Evolutionary conservation across 2,888 invertebrate species (phyloP).

Genomic region (Nemotelus nigrinus): DNA sequence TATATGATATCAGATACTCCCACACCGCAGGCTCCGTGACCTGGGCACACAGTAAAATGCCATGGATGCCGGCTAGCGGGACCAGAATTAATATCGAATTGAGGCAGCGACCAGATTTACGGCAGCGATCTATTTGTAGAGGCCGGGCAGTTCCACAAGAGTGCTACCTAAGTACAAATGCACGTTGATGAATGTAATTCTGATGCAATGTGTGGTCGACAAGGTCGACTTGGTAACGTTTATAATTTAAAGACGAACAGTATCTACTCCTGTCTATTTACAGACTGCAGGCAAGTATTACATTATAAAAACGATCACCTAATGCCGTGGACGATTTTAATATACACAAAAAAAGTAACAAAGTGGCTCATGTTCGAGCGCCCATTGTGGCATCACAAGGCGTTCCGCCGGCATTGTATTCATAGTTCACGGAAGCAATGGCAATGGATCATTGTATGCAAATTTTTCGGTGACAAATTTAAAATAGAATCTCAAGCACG

Average conservation of each 20-base stretch:
- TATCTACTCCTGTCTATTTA: neutral
- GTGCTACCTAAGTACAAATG: neutral
- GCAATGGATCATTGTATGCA: conserved; percentile 11
- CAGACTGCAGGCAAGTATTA: neutral
- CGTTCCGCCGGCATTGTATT: neutral
- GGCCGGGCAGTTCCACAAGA: neutral
- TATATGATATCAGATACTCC: conserved; percentile 27
- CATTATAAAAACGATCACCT: neutral
- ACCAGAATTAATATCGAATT: conserved; percentile 25
- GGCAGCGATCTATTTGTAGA: neutral
- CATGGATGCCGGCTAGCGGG: conserved; percentile 27
- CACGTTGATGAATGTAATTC: no score
- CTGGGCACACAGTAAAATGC: conserved; percentile 40
- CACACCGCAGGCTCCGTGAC: conserved; percentile 32
- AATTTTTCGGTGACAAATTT: conserved; percentile 2
- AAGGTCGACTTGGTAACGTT: neutral
- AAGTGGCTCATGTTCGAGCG: neutral
- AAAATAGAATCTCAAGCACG: conserved; percentile 13
- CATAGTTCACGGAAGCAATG: neutral
- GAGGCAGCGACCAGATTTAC: conserved; percentile 19
- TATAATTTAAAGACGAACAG: neutral
- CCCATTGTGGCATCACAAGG: neutral
- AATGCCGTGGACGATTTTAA: neutral
- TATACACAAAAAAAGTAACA: neutral
- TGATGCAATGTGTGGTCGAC: no score